Percentiles rank a stretch among this genome's conserved stretches.
phyloP scores from a whole-genome alignment of 2,888 invertebrate genomes.

The Aplocera efformata region DNA sequence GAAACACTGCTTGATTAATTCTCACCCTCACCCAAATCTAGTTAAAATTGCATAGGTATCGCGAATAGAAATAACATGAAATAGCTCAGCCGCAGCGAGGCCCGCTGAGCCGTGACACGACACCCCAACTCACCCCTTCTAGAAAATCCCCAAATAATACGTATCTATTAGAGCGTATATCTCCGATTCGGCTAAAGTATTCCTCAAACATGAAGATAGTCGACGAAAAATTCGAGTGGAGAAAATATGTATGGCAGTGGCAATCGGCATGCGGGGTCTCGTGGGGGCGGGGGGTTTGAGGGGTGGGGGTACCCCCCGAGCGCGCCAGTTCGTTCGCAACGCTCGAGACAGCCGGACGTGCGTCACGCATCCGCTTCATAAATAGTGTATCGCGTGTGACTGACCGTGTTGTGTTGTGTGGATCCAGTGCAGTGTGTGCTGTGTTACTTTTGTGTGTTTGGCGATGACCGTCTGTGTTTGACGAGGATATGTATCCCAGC shows the following conservation, averaged over 20 bases:
- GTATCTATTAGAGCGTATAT: constrained; percentile 77
- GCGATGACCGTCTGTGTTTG: constrained; percentile 73
- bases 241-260: constrained; percentile 75
- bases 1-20: constrained; percentile 25
- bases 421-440: constrained; percentile 68
- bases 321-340: constrained; percentile 62
- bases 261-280: constrained; percentile 64
- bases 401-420: constrained; percentile 64
- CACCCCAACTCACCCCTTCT: constrained; percentile 52
- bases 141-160: constrained; percentile 72
- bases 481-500: constrained; percentile 89
- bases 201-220: constrained; percentile 78
- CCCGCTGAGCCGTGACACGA: constrained; percentile 47
- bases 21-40: constrained; percentile 24
- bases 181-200: constrained; percentile 76
- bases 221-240: constrained; percentile 78
- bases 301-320: constrained; percentile 49
- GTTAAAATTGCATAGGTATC: constrained; percentile 50
- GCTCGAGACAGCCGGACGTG: constrained; percentile 46
- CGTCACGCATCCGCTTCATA: constrained; percentile 30
- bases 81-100: constrained; percentile 45
- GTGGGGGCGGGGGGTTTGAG: constrained; percentile 44
- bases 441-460: constrained; percentile 61
- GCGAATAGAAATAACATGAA: constrained; percentile 51
- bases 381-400: constrained; percentile 61